A percentile compares a stretch with the other conserved stretches of the same genome.
Evolutionary conservation across 1,140 invertebrate species (phyloP).

Genomic region (Aphelenchoides fujianensis): DNA sequence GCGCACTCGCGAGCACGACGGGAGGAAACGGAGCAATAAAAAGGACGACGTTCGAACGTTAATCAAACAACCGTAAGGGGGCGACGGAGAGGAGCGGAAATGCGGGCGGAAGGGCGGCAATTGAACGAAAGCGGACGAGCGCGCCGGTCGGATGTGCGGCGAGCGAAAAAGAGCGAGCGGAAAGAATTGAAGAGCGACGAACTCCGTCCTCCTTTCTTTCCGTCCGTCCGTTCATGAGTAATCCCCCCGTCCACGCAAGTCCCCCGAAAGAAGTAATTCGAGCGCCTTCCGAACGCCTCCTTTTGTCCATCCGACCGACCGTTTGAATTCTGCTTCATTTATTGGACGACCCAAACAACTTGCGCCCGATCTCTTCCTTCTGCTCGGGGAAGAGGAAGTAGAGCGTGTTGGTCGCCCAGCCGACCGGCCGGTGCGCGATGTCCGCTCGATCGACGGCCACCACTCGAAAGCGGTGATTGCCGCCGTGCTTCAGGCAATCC

Average conservation of each 20-base stretch:
- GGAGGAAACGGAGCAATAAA: not conserved
- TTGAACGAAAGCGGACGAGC: too few species aligned
- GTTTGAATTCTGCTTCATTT: not conserved
- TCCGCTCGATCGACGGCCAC: not conserved
- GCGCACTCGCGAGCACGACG: too few species aligned
- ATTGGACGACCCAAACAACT: constrained; percentile 7
- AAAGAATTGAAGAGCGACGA: not conserved
- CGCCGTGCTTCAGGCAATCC: constrained; percentile 7
- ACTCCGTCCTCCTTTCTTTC: not conserved
- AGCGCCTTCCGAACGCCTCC: too few species aligned
- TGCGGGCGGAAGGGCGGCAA: too few species aligned
- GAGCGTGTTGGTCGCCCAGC: constrained; percentile 8
- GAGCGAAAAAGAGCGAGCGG: not conserved
- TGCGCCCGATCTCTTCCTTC: not conserved
- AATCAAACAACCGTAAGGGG: not conserved
- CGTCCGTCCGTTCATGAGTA: too few species aligned
- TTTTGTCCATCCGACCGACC: too few species aligned
- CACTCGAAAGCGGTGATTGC: constrained; percentile 11
- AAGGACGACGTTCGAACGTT: not conserved
- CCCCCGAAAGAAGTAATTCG: too few species aligned
- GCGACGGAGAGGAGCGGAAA: too few species aligned
- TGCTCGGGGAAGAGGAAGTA: constrained; percentile 1
- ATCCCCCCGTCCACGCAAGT: too few species aligned
- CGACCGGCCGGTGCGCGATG: not conserved
- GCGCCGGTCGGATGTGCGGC: too few species aligned